Evolutionary conservation across 2,113 vertebrate genomes (phyloP).

Genomic region (Elachura formosa): DNA sequence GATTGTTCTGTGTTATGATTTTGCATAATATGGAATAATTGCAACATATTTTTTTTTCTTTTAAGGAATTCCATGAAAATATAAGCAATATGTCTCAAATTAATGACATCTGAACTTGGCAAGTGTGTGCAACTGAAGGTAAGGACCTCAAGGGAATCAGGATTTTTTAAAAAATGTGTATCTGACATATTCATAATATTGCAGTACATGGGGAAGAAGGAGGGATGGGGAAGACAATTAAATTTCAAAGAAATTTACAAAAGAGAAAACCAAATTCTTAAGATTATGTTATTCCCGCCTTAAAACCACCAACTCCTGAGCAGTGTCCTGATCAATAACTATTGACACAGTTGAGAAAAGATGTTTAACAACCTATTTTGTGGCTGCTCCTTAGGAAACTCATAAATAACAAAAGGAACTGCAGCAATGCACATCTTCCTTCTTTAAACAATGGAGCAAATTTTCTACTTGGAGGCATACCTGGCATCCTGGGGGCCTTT

Average conservation of each 20-base stretch:
- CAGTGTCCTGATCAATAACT: not conserved
- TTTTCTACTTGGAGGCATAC: conserved; percentile 51
- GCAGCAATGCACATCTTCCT: conserved; percentile 31
- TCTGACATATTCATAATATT: not conserved
- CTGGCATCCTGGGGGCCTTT: conserved; percentile 8
- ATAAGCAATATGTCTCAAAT: not conserved
- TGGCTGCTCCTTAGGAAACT: conserved; percentile 41
- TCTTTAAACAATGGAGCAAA: conserved; percentile 57
- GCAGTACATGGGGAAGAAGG: not conserved
- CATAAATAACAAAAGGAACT: conserved; percentile 51
- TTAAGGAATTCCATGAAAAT: not conserved
- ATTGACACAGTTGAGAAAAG: conserved; percentile 34
- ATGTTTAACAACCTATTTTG: not conserved
- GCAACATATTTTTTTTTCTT: not conserved
- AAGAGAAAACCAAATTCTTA: not conserved
- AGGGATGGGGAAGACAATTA: not conserved
- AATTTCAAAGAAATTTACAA: not conserved
- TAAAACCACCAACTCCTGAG: not conserved
- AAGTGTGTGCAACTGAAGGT: not conserved
- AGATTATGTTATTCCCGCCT: not conserved
- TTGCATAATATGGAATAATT: not conserved
- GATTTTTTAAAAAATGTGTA: not conserved
- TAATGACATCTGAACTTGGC: not conserved
- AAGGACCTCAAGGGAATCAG: not conserved
- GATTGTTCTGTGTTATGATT: not conserved